Conservation (phyloP, 2,797 vertebrate genomes). For the Mormyrops attenuatus region DNA sequence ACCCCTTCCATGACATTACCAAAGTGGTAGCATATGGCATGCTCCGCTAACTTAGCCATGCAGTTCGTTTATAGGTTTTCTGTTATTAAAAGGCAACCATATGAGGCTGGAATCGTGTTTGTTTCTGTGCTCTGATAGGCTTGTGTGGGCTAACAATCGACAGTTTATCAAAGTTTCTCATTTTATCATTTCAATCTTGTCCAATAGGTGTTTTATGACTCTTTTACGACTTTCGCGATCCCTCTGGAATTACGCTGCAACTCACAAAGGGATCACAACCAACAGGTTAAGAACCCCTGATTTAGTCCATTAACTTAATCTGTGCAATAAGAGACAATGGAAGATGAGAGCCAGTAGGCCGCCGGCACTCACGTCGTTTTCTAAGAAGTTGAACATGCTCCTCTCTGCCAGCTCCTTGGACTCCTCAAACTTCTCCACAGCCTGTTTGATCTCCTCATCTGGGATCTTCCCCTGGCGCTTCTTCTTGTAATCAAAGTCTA, state of each 20-base stretch:
- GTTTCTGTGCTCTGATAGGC: background rate
- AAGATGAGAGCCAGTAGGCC: background rate
- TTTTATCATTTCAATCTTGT: background rate
- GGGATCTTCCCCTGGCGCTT: constrained; percentile 84
- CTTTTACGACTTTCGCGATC: background rate
- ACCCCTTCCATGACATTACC: background rate
- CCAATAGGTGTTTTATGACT: background rate
- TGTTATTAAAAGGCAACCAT: background rate
- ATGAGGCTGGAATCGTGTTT: background rate
- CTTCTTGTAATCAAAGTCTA: constrained; percentile 95
- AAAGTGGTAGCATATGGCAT: background rate
- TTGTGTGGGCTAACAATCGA: background rate
- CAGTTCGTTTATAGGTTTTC: background rate
- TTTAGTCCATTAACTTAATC: background rate
- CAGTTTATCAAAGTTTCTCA: background rate
- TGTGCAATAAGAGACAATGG: background rate
- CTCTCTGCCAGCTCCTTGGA: constrained; percentile 87
- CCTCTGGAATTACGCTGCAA: background rate
- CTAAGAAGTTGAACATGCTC: constrained; percentile 95
- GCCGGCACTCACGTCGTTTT: constrained; percentile 80
- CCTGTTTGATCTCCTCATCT: constrained; percentile 82
- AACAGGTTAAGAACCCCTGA: background rate
- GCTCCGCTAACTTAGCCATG: background rate
- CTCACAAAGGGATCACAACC: background rate
- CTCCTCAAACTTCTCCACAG: constrained; percentile 91